A percentile compares a stretch with the other conserved stretches of the same genome.
Evolutionary conservation across 2,888 invertebrate genomes (phyloP).

Genomic region (Panzeria rudis): DNA sequence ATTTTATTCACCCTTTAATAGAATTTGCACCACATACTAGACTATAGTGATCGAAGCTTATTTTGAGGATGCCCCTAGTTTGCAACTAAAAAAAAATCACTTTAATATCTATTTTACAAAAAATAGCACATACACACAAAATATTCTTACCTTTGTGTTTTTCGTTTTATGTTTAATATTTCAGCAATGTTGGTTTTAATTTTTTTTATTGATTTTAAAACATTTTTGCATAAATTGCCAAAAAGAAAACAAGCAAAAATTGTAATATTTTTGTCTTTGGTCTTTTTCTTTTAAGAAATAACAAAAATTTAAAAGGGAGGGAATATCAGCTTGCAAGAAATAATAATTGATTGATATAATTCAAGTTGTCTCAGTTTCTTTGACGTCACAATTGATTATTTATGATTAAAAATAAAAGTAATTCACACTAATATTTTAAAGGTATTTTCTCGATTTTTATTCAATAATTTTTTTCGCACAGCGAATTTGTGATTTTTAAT

Average conservation of each 20-base stretch:
- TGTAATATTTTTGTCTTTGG: background rate
- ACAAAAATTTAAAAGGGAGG: constrained; percentile 18
- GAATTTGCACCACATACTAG: too few relatives aligned
- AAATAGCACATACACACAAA: background rate
- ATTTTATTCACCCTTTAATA: too few relatives aligned
- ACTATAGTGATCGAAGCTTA: too few relatives aligned
- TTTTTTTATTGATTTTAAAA: constrained; percentile 12
- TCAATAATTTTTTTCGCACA: constrained; percentile 50
- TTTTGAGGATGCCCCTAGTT: too few relatives aligned
- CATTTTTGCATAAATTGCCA: constrained; percentile 46
- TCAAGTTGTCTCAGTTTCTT: constrained; percentile 43
- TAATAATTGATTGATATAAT: constrained; percentile 8
- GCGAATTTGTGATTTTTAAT: constrained; percentile 25
- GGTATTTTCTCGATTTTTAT: too few relatives aligned
- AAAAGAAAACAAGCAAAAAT: constrained; percentile 43
- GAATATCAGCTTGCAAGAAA: constrained; percentile 12
- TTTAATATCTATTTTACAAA: background rate
- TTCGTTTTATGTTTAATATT: constrained; percentile 29
- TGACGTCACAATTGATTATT: constrained; percentile 34
- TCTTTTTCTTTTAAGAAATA: background rate
- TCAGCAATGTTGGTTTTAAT: constrained; percentile 3
- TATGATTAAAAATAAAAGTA: constrained; percentile 5
- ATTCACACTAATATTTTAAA: constrained; percentile 14
- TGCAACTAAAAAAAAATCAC: too few relatives aligned
- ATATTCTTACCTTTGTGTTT: constrained; percentile 38